These are phyloP conservation scores for Nycticebus coucang DNA, from an alignment of 2,113 vertebrate species.

Conservation along the genomic window DNA sequence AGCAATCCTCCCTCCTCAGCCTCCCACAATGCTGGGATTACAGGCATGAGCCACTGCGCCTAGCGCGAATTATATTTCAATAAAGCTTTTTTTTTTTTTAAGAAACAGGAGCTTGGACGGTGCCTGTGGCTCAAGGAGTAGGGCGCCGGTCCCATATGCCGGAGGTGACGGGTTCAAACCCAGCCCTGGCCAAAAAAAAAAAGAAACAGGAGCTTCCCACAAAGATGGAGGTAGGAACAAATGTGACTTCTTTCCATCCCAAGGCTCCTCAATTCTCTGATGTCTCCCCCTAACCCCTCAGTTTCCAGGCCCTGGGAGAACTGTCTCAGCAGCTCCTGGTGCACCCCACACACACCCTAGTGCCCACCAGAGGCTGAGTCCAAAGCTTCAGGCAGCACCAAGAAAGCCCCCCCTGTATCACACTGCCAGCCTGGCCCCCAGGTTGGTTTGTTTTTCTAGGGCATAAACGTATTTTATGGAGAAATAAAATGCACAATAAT, in stretches of 20 bases:
- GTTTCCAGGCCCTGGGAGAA: background rate
- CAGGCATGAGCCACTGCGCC: no score
- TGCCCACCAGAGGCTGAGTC: background rate
- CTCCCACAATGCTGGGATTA: no score
- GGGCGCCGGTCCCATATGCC: no score
- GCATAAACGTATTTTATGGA: constrained; percentile 87
- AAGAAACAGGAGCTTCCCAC: background rate
- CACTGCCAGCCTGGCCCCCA: constrained; percentile 73
- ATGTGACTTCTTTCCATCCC: background rate
- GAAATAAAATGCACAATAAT: constrained; percentile 86
- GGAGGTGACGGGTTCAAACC: no score
- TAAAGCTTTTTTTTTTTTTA: background rate
- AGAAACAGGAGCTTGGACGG: background rate
- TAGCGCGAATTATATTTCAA: background rate
- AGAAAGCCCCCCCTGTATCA: constrained; percentile 55
- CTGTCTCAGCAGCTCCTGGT: background rate
- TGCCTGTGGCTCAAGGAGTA: no score
- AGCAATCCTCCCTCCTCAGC: no score
- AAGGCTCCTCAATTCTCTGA: background rate
- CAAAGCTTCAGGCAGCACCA: background rate
- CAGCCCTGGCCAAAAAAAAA: no score
- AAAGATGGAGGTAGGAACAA: background rate
- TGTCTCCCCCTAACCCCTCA: background rate
- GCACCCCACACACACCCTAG: background rate
- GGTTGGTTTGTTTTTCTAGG: constrained; percentile 81